Evolutionary conservation across 64 coral and sea anemone genomes (phyloP), one percentile per base, ranked within the genome.

Genomic region (Montipora capricornis): DNA sequence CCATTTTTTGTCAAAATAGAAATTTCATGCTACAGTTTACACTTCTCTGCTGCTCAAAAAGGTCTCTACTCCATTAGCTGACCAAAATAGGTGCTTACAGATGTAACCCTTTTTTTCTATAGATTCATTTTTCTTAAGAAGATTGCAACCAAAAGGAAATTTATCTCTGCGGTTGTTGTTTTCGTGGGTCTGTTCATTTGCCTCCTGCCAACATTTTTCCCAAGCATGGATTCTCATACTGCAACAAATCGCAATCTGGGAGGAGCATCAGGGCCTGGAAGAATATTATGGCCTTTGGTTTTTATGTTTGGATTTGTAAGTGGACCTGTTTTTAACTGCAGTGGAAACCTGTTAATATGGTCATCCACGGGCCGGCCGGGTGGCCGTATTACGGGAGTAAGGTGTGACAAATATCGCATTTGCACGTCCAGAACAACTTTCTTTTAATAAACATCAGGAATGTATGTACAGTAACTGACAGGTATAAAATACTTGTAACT

Each of bases 281-380:
- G 92, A 90, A 68, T 96, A 17, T 81, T 96, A 17, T 96, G 95
- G 95, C 95, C 95, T 81, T 52, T 94, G 10, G 89, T 80, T 55
- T 94, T 94, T 57, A 94, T 96, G 88, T 22, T 94, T 57, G 92
- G 75, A 76, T 94, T 94, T 94, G 95, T 96, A 88, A 91, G 95
- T 96, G 58, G 20, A 37, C 15, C 4, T 14, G 15, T 67, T 15
- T 67, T 55, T 10, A 55, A 55, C 52, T 7, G 0, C 52, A 7
- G 6, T 55, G 52, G 6, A 10, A 55, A 10, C 37, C 37, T 37
- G 37, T 2, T 37, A 37, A 37, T 37, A 37, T 37, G 37, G 37
- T 37, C 37, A 37, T 37, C 37, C 0, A 37, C 1, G 37, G 37
- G 37, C 37, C 37, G 37, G 37, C 37, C 37, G 37, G 37, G 37